These are phyloP conservation scores for Lutjanus argentimaculatus DNA, from an alignment of 2,797 vertebrate species.

Conservation along the genomic window DNA sequence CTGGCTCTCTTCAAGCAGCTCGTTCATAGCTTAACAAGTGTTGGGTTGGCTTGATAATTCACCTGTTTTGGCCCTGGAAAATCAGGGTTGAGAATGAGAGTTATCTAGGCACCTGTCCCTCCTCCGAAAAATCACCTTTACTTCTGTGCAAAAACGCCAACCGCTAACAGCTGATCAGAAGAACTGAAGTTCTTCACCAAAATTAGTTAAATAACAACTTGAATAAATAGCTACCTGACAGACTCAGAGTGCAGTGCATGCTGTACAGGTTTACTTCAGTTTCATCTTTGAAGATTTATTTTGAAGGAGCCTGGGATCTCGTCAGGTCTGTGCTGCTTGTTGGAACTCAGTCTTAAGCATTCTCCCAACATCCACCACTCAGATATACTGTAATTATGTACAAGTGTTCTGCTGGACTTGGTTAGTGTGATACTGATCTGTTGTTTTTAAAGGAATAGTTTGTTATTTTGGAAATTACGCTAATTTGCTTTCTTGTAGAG, in stretches of 20 bases:
- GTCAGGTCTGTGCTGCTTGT: background rate
- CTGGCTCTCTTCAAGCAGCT: slow-evolving; percentile 14
- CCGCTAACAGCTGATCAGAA: background rate
- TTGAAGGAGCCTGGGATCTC: background rate
- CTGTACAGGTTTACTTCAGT: background rate
- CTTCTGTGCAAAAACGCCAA: slow-evolving; percentile 24
- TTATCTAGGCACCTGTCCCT: slow-evolving; percentile 1
- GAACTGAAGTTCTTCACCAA: background rate
- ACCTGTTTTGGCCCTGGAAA: slow-evolving; percentile 30
- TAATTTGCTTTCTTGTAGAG: background rate
- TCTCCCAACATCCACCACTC: background rate
- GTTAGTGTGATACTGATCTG: background rate
- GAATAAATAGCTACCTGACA: background rate
- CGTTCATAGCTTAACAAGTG: background rate
- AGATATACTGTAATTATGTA: too few relatives aligned
- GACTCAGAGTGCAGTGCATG: background rate
- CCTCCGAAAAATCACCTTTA: background rate
- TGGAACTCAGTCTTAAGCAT: background rate
- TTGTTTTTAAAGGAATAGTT: background rate
- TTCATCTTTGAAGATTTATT: background rate
- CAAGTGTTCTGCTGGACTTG: background rate
- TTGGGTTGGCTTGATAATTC: background rate
- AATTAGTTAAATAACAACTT: background rate
- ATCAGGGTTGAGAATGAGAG: slow-evolving; percentile 21
- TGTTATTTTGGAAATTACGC: slow-evolving; percentile 1